These are phyloP conservation scores for Periophthalmus magnuspinnatus DNA, from an alignment of 2,797 vertebrate genomes.

Conservation along the genomic window DNA sequence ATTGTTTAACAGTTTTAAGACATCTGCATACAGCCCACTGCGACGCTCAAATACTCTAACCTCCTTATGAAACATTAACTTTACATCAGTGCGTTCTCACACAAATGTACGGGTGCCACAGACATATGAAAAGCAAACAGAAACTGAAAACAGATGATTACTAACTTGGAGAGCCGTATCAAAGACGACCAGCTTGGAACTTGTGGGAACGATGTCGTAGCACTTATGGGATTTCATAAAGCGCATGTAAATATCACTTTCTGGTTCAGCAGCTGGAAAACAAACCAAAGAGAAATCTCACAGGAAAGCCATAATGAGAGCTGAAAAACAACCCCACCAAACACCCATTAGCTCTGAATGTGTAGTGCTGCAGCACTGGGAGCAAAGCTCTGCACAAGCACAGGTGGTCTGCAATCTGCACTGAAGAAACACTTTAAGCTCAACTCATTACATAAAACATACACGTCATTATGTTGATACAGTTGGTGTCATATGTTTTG, in stretches of 20 bases:
- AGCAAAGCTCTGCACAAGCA: constrained; percentile 42
- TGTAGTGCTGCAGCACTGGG: constrained; percentile 52
- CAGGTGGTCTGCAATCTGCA: constrained; percentile 15
- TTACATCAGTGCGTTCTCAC: constrained; percentile 31
- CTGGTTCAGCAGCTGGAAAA: constrained; percentile 88
- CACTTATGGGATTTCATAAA: constrained; percentile 99
- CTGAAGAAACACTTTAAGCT: neutral
- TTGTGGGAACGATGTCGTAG: constrained; percentile 98
- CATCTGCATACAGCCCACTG: constrained; percentile 34
- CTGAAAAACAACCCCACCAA: constrained; percentile 41
- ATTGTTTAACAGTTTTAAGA: constrained; percentile 72
- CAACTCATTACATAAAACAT: no score
- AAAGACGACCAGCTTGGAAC: constrained; percentile 98
- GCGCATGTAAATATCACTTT: constrained; percentile 95
- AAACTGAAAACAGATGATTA: neutral
- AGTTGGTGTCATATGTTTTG: neutral
- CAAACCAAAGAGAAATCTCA: constrained; percentile 40
- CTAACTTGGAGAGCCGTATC: constrained; percentile 96
- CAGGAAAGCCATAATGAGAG: constrained; percentile 47
- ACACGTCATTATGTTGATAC: no score
- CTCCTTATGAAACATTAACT: constrained; percentile 61
- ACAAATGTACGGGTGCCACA: neutral
- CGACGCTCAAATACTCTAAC: constrained; percentile 17
- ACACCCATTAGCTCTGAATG: constrained; percentile 63
- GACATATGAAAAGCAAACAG: neutral